Evolutionary conservation across 2,888 invertebrate genomes (phyloP).

Genomic region (Andrena bucephala): DNA sequence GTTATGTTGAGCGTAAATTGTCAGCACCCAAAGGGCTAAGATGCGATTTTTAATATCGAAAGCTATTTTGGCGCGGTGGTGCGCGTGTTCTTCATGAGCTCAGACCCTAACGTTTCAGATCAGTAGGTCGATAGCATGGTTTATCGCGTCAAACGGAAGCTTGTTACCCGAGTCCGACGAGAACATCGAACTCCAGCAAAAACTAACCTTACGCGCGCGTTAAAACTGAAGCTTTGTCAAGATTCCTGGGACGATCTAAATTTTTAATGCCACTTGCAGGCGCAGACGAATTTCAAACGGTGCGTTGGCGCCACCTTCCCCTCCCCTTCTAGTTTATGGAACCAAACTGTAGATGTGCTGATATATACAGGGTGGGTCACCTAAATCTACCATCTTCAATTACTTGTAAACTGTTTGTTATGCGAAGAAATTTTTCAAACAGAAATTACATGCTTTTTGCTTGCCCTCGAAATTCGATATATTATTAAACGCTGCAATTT

Average conservation of each 20-base stretch:
- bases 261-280: background rate
- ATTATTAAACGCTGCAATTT: too few relatives aligned
- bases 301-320: background rate
- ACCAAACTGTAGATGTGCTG: too few relatives aligned
- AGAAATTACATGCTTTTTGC: too few relatives aligned
- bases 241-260: background rate
- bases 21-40: too few relatives aligned
- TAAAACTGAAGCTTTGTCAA: slow-evolving; percentile 6
- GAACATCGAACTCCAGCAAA: slow-evolving; percentile 54
- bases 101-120: slow-evolving; percentile 44
- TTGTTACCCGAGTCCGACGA: slow-evolving; percentile 50
- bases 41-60: background rate
- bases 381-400: too few relatives aligned
- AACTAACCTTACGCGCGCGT: slow-evolving; percentile 3
- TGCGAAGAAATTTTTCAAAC: too few relatives aligned
- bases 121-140: slow-evolving; percentile 58
- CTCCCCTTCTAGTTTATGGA: too few relatives aligned
- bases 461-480: too few relatives aligned
- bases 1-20: too few relatives aligned
- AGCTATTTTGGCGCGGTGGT: background rate
- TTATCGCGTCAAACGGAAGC: slow-evolving; percentile 58
- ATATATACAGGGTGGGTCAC: too few relatives aligned
- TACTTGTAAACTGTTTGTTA: too few relatives aligned
- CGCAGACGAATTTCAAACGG: background rate
- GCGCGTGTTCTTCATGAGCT: slow-evolving; percentile 33